Conservation (phyloP, 2,888 invertebrate species). For the Leptopilina myrica region DNA sequence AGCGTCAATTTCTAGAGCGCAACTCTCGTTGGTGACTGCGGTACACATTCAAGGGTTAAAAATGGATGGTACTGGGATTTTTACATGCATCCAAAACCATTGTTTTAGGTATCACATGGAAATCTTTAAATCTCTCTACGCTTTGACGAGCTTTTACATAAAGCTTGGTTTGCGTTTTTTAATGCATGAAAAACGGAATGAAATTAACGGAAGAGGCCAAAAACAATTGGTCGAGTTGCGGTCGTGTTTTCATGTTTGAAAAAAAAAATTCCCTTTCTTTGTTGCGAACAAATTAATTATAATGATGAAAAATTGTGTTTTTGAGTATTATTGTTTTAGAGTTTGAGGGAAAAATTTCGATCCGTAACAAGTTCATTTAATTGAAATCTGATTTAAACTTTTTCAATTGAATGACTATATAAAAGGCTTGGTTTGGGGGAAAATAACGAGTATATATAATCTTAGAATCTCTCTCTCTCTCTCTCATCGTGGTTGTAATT, state of each 20-base stretch:
- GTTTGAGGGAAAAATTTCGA: too few relatives aligned
- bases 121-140: slow-evolving; percentile 6
- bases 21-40: slow-evolving; percentile 1
- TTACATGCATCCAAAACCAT: slow-evolving; percentile 25
- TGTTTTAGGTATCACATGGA: slow-evolving; percentile 12
- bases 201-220: background rate
- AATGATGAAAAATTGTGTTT: too few relatives aligned
- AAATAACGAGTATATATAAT: slow-evolving; percentile 15
- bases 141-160: slow-evolving; percentile 5
- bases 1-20: slow-evolving; percentile 24
- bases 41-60: background rate
- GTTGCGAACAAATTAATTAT: too few relatives aligned
- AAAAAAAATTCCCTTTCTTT: too few relatives aligned
- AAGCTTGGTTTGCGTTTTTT: background rate
- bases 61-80: slow-evolving; percentile 20
- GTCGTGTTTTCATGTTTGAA: background rate
- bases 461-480: background rate
- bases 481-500: slow-evolving; percentile 19
- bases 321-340: too few relatives aligned
- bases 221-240: background rate
- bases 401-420: background rate
- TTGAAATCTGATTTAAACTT: too few relatives aligned
- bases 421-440: background rate
- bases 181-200: slow-evolving; percentile 19
- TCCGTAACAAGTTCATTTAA: too few relatives aligned